A percentile compares a stretch with the other conserved stretches of the same genome.
Conservation (phyloP, 2,113 vertebrate genomes). For the Heliornis fulica region DNA sequence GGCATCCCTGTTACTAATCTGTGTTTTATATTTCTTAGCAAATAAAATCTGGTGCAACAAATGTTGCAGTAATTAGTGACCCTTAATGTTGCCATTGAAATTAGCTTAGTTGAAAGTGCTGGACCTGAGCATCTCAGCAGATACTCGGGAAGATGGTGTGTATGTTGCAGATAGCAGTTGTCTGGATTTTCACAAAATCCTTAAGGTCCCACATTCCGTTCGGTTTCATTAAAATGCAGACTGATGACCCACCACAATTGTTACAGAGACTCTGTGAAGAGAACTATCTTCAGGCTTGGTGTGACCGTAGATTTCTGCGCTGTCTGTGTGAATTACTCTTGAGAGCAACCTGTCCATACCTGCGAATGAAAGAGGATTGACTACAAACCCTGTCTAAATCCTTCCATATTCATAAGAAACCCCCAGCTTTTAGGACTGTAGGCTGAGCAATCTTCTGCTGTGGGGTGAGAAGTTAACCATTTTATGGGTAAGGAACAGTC, state of each 20-base stretch:
- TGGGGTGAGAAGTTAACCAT: background rate
- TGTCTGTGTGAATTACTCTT: background rate
- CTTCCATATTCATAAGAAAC: background rate
- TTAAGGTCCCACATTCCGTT: background rate
- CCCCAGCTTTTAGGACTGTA: background rate
- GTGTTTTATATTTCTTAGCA: background rate
- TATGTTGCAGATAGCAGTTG: background rate
- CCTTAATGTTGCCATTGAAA: background rate
- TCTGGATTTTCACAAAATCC: background rate
- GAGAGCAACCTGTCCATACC: fast-evolving
- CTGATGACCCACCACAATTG: fast-evolving
- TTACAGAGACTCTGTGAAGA: background rate
- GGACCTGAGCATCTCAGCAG: background rate
- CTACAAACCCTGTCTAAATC: background rate
- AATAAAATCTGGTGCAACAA: background rate
- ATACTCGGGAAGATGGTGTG: background rate
- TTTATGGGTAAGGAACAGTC: background rate
- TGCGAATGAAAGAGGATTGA: background rate
- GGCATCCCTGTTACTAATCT: background rate
- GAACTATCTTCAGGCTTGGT: background rate
- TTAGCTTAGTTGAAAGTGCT: background rate
- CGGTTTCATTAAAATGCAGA: background rate
- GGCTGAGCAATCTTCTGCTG: background rate
- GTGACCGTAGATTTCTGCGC: background rate
- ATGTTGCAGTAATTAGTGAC: background rate